Evolutionary conservation across 2,113 vertebrate genomes (phyloP), one percentile per base, ranked within the genome.

Genomic region (Sorex araneus): DNA sequence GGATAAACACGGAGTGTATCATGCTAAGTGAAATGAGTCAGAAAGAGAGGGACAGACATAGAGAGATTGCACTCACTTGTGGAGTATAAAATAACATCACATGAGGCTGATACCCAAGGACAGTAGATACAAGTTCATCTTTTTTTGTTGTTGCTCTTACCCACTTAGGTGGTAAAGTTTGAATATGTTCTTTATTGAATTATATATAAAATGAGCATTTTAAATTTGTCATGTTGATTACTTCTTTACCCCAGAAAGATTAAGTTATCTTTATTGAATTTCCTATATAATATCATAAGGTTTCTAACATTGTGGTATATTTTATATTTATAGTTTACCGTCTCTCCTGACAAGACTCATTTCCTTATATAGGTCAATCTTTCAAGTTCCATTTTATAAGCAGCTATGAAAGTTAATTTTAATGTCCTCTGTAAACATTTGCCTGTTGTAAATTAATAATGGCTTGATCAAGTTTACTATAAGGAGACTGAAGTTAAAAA

Each of bases 391-490:
- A 69, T 90, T 84, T 91, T 94, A 84, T 93, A 91, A 95, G 47
- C 80, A 96, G 50, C 60, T 95, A 34, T 94, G 86, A 90, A 80
- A 88, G 92, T 87, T 79, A 84, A 96, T 47, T 78, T 88, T 80
- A 93, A 92, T 96, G 76, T 95, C 95, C 71, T 93, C 81, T 81
- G 27, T 96, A 96, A 93, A 95, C 84, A 92, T 96, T 89, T 92
- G 79, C 92, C 81, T 94, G 8, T 93, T 92, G 10, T 93, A 40
- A 90, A 92, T 89, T 43, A 54, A 74, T 67, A 83, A 54, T 93
- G 86, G 75, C 36, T 69, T 85, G 89, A 90, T 84, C 83, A 92
- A 92, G 30, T 95, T 75, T 94, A 54, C 28, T 87, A 15, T 92
- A 57, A 93, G 28, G 90, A 87, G 30, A 34, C 83, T 57, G 13